These are phyloP conservation scores for Drosophila albomicans DNA, from an alignment of 1,140 invertebrate genomes.

Conservation along the genomic window DNA sequence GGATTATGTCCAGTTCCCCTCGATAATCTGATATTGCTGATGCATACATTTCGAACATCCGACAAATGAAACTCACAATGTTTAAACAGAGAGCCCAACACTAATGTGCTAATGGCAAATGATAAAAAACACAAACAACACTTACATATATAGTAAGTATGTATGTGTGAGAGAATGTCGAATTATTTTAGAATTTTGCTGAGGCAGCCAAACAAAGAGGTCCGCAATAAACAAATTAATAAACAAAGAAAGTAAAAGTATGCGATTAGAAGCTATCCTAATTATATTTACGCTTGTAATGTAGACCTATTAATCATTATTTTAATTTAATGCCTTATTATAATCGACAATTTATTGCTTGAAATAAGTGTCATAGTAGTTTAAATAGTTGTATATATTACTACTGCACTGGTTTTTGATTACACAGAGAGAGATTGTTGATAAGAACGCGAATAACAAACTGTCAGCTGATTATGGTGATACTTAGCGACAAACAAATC, in stretches of 20 bases:
- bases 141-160: not conserved
- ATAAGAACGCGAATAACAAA: conserved; percentile 14
- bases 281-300: too few relatives aligned
- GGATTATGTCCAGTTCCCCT: conserved; percentile 7
- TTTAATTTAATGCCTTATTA: too few relatives aligned
- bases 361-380: not conserved
- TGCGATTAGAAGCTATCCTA: not conserved
- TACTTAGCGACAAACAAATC: not conserved
- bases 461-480: not conserved
- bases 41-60: not conserved
- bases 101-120: conserved; percentile 28
- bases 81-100: conserved; percentile 2
- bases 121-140: conserved; percentile 53
- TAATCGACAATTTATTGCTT: not conserved
- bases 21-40: conserved; percentile 16
- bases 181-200: conserved; percentile 48
- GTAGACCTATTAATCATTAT: too few relatives aligned
- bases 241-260: conserved; percentile 55
- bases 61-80: not conserved
- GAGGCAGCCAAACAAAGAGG: conserved; percentile 55
- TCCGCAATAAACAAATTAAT: conserved; percentile 49
- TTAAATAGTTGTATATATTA: not conserved
- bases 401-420: not conserved
- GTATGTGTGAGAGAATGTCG: conserved; percentile 49
- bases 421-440: conserved; percentile 15